These are phyloP conservation scores for Drosophila parabipectinata DNA, from an alignment of 1,140 invertebrate genomes.

Conservation along the genomic window DNA sequence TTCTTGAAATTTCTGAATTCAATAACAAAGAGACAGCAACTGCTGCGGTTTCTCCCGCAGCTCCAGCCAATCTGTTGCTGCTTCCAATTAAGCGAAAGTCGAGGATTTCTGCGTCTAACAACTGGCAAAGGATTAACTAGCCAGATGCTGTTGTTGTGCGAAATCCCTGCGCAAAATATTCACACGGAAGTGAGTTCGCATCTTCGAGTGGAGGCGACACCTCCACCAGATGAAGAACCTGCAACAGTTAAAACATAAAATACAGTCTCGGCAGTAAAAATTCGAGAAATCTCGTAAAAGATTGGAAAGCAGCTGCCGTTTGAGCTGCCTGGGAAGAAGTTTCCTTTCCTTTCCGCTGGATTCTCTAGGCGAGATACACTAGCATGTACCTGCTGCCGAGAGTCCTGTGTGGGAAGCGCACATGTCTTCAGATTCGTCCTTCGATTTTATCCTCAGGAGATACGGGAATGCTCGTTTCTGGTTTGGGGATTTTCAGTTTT, in stretches of 20 bases:
- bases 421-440: slow-evolving; percentile 34
- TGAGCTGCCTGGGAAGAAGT: slow-evolving; percentile 50
- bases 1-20: slow-evolving; percentile 34
- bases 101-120: slow-evolving; percentile 40
- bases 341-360: slow-evolving; percentile 16
- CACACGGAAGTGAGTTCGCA: slow-evolving; percentile 54
- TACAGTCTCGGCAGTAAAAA: slow-evolving; percentile 8
- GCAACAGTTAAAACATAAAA: slow-evolving; percentile 30
- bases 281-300: slow-evolving; percentile 26
- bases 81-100: slow-evolving; percentile 51
- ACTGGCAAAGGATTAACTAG: slow-evolving; percentile 58
- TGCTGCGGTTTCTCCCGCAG: slow-evolving; percentile 40
- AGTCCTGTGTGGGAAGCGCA: slow-evolving; percentile 52
- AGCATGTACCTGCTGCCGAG: slow-evolving; percentile 44
- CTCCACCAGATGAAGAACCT: slow-evolving; percentile 21
- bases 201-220: slow-evolving; percentile 27
- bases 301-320: slow-evolving; percentile 30
- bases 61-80: slow-evolving; percentile 16
- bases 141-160: slow-evolving; percentile 33
- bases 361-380: slow-evolving; percentile 5
- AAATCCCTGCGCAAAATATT: slow-evolving; percentile 33
- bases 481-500: slow-evolving; percentile 10
- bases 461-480: slow-evolving; percentile 12
- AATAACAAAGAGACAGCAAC: slow-evolving; percentile 53
- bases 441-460: slow-evolving; percentile 32